phyloP scores from a whole-genome alignment of 23 tunicate species.

The Corella eumyota region DNA sequence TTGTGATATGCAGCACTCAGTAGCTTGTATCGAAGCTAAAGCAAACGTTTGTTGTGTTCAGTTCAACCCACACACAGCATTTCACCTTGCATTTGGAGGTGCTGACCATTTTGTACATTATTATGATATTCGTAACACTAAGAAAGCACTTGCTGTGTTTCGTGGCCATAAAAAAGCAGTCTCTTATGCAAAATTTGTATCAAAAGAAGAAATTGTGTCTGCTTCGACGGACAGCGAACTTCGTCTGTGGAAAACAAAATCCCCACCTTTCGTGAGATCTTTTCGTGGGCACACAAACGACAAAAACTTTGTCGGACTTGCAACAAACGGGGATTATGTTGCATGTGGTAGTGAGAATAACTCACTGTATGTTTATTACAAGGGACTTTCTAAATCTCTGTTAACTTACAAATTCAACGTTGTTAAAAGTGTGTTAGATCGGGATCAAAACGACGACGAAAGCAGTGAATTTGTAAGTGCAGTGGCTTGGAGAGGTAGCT shows the following conservation, averaged over 20 bases:
- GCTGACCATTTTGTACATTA: constrained; percentile 99
- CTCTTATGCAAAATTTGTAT: constrained; percentile 92
- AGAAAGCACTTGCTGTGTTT: constrained; percentile 57
- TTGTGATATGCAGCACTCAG: constrained; percentile 48
- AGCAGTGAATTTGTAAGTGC: constrained; percentile 93
- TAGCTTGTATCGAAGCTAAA: constrained; percentile 90
- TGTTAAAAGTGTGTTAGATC: constrained; percentile 75
- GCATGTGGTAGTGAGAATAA: constrained; percentile 98
- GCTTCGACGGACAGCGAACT: constrained; percentile 97
- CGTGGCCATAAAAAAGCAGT: constrained; percentile 99
- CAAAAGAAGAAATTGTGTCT: constrained; percentile 76
- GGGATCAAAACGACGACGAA: constrained; percentile 52
- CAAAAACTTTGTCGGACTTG: constrained; percentile 97
- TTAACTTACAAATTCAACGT: constrained; percentile 82
- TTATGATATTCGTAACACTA: constrained; percentile 88
- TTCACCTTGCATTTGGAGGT: constrained; percentile 91
- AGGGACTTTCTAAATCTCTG: constrained; percentile 72
- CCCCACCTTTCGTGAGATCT: constrained; percentile 39
- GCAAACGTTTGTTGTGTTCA: constrained; percentile 99
- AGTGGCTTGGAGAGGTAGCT: constrained; percentile 84
- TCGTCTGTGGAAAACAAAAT: constrained; percentile 58
- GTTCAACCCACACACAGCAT: constrained; percentile 83
- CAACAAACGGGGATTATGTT: constrained; percentile 85
- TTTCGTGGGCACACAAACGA: constrained; percentile 93
- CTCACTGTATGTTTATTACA: constrained; percentile 85